Evolutionary conservation across 2,888 invertebrate genomes (phyloP).

Genomic region (Gastracanthus pulcherrimus): DNA sequence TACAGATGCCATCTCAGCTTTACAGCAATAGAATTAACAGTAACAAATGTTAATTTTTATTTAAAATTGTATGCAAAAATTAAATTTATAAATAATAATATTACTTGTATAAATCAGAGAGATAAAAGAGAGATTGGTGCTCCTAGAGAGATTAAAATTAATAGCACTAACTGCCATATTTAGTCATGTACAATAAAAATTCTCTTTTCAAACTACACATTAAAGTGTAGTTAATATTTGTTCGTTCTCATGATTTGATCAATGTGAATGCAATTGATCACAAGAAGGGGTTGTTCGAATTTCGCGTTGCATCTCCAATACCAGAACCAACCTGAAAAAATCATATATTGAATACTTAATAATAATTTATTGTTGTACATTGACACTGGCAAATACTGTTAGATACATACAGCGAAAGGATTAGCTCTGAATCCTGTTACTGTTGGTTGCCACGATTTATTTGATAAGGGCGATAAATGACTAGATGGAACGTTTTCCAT

Average conservation of each 20-base stretch:
- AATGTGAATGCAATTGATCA: slow-evolving; percentile 74
- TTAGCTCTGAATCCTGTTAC: slow-evolving; percentile 75
- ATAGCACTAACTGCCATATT: slow-evolving; percentile 73
- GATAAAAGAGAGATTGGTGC: slow-evolving; percentile 69
- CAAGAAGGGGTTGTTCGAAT: slow-evolving; percentile 82
- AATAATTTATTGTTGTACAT: neutral
- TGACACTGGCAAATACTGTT: neutral
- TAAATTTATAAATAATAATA: slow-evolving; percentile 76
- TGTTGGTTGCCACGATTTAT: slow-evolving; percentile 75
- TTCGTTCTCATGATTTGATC: slow-evolving; percentile 70
- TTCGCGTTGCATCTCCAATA: slow-evolving; percentile 74
- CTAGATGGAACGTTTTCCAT: slow-evolving; percentile 75
- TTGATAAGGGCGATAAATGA: slow-evolving; percentile 73
- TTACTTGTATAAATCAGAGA: slow-evolving; percentile 70
- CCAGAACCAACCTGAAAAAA: slow-evolving; percentile 72
- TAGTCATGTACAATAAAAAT: slow-evolving; percentile 72
- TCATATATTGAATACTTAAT: neutral
- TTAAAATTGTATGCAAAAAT: slow-evolving; percentile 70
- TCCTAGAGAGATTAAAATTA: slow-evolving; percentile 70
- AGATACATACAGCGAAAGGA: slow-evolving; percentile 76
- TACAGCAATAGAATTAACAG: slow-evolving; percentile 60
- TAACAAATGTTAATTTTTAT: slow-evolving; percentile 76
- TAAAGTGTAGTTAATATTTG: slow-evolving; percentile 68
- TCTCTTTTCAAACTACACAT: slow-evolving; percentile 72
- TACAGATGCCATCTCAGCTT: slow-evolving; percentile 39